Evolutionary conservation across 2,888 invertebrate genomes (phyloP).

Genomic region (Pandemis corylana): DNA sequence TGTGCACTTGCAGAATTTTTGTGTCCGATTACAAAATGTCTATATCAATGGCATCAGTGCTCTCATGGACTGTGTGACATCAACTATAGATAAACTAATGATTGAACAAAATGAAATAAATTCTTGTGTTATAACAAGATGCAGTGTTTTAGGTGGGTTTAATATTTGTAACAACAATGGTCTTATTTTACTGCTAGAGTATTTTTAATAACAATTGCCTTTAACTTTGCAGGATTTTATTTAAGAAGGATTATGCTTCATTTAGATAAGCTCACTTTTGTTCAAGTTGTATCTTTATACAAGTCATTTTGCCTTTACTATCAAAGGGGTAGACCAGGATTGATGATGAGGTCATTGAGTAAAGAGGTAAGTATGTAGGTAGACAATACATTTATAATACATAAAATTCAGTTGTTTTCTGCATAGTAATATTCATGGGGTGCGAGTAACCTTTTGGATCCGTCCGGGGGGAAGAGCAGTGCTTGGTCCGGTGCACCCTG

Average conservation of each 20-base stretch:
- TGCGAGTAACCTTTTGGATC: too few relatives aligned
- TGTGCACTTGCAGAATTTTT: conserved; percentile 85
- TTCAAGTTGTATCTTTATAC: conserved; percentile 91
- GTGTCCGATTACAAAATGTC: conserved; percentile 84
- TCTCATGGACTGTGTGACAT: conserved; percentile 86
- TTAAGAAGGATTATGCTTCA: conserved; percentile 92
- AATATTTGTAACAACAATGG: neutral
- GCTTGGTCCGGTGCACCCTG: too few relatives aligned
- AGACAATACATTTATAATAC: neutral
- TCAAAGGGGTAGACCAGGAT: conserved; percentile 81
- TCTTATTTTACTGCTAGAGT: neutral
- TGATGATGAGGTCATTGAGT: conserved; percentile 79
- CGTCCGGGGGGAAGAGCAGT: too few relatives aligned
- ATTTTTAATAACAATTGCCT: neutral
- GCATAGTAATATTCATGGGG: too few relatives aligned
- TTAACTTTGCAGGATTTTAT: conserved; percentile 87
- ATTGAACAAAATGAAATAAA: conserved; percentile 80
- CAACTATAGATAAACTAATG: conserved; percentile 85
- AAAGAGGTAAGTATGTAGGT: conserved; percentile 69
- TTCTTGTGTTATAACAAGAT: conserved; percentile 84
- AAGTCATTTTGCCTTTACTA: conserved; percentile 90
- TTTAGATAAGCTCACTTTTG: conserved; percentile 93
- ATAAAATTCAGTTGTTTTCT: neutral
- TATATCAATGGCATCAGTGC: conserved; percentile 87
- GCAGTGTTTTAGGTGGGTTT: conserved; percentile 87